Conservation (phyloP, 1,140 invertebrate species). For the Drosophila repleta region DNA sequence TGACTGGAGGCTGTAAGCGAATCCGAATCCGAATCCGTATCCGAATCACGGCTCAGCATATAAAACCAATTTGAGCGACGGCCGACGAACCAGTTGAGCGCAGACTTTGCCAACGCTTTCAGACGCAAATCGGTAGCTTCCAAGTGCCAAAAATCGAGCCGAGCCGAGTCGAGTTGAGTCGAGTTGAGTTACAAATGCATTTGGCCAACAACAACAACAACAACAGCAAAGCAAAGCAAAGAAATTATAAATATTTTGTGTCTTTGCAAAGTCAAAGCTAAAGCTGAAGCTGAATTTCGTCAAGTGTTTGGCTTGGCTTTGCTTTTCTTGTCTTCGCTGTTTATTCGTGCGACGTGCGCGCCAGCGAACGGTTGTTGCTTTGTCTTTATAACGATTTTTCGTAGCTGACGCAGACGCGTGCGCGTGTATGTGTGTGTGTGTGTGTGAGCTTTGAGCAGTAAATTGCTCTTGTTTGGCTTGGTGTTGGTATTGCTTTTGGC, state of each 20-base stretch:
- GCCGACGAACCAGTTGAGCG: slow-evolving; percentile 76
- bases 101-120: slow-evolving; percentile 58
- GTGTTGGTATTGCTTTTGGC: background rate
- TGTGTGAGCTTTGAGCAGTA: slow-evolving; percentile 40
- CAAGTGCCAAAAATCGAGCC: background rate
- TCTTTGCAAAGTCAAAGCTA: slow-evolving; percentile 21
- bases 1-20: slow-evolving; percentile 39
- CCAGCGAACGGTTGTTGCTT: slow-evolving; percentile 77
- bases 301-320: slow-evolving; percentile 51
- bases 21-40: slow-evolving; percentile 20
- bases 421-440: slow-evolving; percentile 35
- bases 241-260: slow-evolving; percentile 19
- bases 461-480: slow-evolving; percentile 11
- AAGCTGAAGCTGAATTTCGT: slow-evolving; percentile 38
- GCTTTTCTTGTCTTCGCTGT: slow-evolving; percentile 40
- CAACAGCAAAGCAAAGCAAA: slow-evolving; percentile 19
- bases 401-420: slow-evolving; percentile 68
- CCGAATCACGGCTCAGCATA: slow-evolving; percentile 43
- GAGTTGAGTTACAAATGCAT: slow-evolving; percentile 67
- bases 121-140: background rate
- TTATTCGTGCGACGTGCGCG: slow-evolving; percentile 77
- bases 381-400: slow-evolving; percentile 52
- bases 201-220: slow-evolving; percentile 50
- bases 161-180: slow-evolving; percentile 3
- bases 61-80: slow-evolving; percentile 76